A percentile compares a stretch with the other conserved stretches of the same genome.
These are phyloP conservation scores for Scaptomyza graminum DNA, from an alignment of 1,140 invertebrate genomes.

Conservation along the genomic window DNA sequence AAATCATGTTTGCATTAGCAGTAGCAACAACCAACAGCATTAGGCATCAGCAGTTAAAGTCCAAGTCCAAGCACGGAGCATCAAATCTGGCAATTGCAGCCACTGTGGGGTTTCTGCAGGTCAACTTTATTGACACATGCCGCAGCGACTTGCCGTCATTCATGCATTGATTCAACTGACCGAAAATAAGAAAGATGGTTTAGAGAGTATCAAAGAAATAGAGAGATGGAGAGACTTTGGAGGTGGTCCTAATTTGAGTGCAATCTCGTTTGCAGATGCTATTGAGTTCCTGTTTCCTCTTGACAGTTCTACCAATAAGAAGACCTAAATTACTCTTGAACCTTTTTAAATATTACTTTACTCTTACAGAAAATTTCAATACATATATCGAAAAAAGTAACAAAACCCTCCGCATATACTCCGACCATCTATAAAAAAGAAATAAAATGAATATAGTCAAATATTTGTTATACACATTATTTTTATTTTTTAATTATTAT, in stretches of 20 bases:
- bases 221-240: background rate
- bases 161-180: background rate
- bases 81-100: slow-evolving; percentile 4
- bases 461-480: too few species aligned
- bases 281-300: slow-evolving; percentile 28
- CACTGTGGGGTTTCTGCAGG: slow-evolving; percentile 16
- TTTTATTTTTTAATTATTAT: too few species aligned
- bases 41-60: too few species aligned
- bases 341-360: too few species aligned
- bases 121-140: slow-evolving; percentile 17
- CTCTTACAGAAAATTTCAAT: too few species aligned
- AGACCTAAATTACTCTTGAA: too few species aligned
- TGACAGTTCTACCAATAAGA: background rate
- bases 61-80: too few species aligned
- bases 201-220: too few species aligned
- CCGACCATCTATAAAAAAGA: too few species aligned
- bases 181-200: slow-evolving; percentile 1
- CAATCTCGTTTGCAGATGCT: background rate
- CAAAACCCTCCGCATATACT: too few species aligned
- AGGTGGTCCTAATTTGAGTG: slow-evolving; percentile 10
- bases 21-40: background rate
- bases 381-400: too few species aligned
- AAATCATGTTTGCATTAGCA: background rate
- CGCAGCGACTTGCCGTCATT: background rate
- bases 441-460: too few species aligned